Base-by-base conservation (phyloP, 1,140 invertebrate genomes). In the Liolophura sinensis region DNA sequence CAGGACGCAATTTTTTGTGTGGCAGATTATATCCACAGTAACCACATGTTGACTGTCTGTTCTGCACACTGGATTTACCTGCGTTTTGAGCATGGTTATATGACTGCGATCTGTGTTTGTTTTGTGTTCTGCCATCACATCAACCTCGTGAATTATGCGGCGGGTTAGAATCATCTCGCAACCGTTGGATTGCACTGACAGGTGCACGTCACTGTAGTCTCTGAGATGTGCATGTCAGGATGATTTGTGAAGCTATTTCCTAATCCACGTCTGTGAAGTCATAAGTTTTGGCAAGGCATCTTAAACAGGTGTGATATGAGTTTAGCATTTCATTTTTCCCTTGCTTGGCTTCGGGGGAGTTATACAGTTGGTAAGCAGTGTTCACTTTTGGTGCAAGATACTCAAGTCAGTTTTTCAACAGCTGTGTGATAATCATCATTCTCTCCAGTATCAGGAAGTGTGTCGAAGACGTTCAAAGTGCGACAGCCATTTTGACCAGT, bases 81-180 rank as follows among this genome's bases (percentile, higher is more conserved):
- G n/a, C 11, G n/a, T 55, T n/a, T 55, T 55, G n/a, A n/a, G 25
- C 52, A 55, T 55, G n/a, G n/a, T 22, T 55, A n/a, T 55, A 55
- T 24, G 25, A 22, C 9, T 55, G 12, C 49, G 12, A 50, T n/a
- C n/a, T n/a, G 49, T n/a, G 12, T 50, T 50, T 14, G 49, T 12
- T 50, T 50, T 12, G 25, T 9, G 52, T 7, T 55, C n/a, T 7
- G n/a, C 52, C n/a, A 22, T n/a, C n/a, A 22, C 25, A n/a, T 11
- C 9, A 22, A 22, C 25, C n/a, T 55, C 9, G n/a, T n/a, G 9
- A 22, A 7, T n/a, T n/a, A 22, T 9, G n/a, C 25, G 9, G 25
- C n/a, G 7, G 9, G n/a, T n/a, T 55, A n/a, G 11, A n/a, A n/a
- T 55, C 52, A 55, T 9, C n/a, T n/a, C 25, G 11, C 25, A 22